Percentiles rank a stretch among this genome's conserved stretches.
phyloP scores from a whole-genome alignment of 1,140 invertebrate species.

The Drosophila lacteicornis region DNA sequence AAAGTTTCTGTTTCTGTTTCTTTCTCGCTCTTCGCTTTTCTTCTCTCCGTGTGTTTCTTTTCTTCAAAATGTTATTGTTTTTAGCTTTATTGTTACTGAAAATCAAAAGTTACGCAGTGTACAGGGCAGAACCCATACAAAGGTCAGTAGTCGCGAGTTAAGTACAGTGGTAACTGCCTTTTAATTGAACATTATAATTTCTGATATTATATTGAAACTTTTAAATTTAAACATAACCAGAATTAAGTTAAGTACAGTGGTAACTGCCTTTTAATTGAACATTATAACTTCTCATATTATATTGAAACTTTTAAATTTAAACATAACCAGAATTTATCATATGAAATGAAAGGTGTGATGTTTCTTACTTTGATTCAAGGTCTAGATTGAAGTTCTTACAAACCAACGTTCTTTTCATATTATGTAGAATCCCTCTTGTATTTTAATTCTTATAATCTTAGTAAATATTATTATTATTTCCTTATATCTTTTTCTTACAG shows the following conservation, averaged over 20 bases:
- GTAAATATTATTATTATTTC: not conserved
- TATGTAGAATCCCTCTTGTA: too few species aligned
- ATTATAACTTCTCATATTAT: too few species aligned
- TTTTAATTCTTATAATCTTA: not conserved
- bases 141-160: constrained; percentile 6
- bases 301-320: too few species aligned
- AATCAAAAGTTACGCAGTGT: constrained; percentile 13
- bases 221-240: too few species aligned
- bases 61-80: constrained; percentile 13
- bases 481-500: not conserved
- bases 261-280: not conserved
- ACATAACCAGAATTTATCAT: too few species aligned
- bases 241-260: not conserved
- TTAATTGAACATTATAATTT: too few species aligned
- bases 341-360: too few species aligned
- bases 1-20: constrained; percentile 19
- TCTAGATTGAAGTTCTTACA: too few species aligned
- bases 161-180: constrained; percentile 1
- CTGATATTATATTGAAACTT: too few species aligned
- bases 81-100: constrained; percentile 5
- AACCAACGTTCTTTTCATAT: too few species aligned
- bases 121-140: constrained; percentile 13
- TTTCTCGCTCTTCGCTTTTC: constrained; percentile 8
- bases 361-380: too few species aligned
- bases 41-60: not conserved